Evolutionary conservation across 2,797 vertebrate genomes (phyloP), one percentile per base, ranked within the genome.

Genomic region (Enteromius radiatus): DNA sequence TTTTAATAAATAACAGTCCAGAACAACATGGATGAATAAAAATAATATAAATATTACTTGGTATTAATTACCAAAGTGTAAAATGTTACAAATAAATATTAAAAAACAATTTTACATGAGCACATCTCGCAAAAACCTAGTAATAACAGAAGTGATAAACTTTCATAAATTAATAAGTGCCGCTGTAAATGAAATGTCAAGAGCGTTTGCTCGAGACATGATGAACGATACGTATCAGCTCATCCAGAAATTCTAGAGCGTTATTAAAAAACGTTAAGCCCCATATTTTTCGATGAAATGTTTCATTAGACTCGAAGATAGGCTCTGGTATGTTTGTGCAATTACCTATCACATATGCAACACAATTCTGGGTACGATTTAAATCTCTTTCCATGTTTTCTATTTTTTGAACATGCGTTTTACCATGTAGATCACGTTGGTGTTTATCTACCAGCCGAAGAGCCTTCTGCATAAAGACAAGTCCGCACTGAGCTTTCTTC

Each of bases 281-380:
- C 93, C 93, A 95, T 85, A 88, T 88, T 83, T 93, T 94, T 76
- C 47, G 90, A 0, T 75, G 6, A 84, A 0, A 2, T 2, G 85
- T 84, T 1, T 82, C 56, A 0, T 0, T 0, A 1, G 0, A 87
- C 1, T 0, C 85, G 2, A 61, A 80, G 0, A 3, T 0, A 0
- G 81, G 87, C 1, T 68, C 2, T 0, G 17, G 0, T 10, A 0
- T 71, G 19, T 3, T 65, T 83, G 21, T 45, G 49, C 1, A 90
- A 3, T 3, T 0, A 5, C 26, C 17, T 7, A 77, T 21, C 12
- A 8, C 0, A 0, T 1, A 0, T 0, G 31, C 68, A 86, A 81
- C 33, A 59, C 69, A 68, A 0, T 0, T 0, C 0, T 0, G 3
- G 59, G 49, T 64, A 3, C 0, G 0, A 0, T 0, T 0, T 17